Evolutionary conservation across 2,888 invertebrate genomes (phyloP), one percentile per base, ranked within the genome.

Genomic region (Petrophora chlorosata): DNA sequence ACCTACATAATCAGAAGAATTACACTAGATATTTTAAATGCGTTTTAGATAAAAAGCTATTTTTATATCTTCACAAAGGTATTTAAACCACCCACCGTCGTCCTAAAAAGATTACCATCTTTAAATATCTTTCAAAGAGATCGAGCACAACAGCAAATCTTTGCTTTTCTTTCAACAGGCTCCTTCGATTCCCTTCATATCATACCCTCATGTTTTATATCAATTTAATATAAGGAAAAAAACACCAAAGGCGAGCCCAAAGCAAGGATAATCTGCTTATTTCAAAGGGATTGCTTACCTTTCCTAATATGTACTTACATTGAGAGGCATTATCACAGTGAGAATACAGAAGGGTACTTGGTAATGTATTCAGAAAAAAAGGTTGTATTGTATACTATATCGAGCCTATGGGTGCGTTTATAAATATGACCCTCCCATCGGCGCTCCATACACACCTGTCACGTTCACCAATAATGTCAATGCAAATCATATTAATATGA

Each of bases 221-320:
- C 33, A 50, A 43, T 43, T 44, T 43, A 50, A 50, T 50, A 43
- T 34, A 48, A 33, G 14, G 22, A 14, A 39, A 43, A 41, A 25
- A 48, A 47, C 47, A 29, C 23, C 35, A 39, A 39, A 50, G 43
- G 26, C 35, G 23, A 35, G n/a, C 26, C 19, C n/a, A 10, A 34
- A 38, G 49, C 22, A 29, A 9, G 34, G 43, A 43, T 50, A 39
- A 50, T 43, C 49, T 34, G 33, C 49, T 50, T 44, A 44, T 50
- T 50, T 44, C 49, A 50, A 49, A 50, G 39, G 39, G 22, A 39
- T 39, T 39, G 4, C 28, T 33, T 42, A 38, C 23, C 29, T 34
- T 34, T 28, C 25, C 34, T 22, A 30, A 29, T 23, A 38, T 32
- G 39, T 46, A 28, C 34, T 35, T 41, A 28, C 13, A 7, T 36